A percentile compares a stretch with the other conserved stretches of the same genome.
Conservation (phyloP, 2,797 vertebrate genomes). For the Staurois parvus region DNA sequence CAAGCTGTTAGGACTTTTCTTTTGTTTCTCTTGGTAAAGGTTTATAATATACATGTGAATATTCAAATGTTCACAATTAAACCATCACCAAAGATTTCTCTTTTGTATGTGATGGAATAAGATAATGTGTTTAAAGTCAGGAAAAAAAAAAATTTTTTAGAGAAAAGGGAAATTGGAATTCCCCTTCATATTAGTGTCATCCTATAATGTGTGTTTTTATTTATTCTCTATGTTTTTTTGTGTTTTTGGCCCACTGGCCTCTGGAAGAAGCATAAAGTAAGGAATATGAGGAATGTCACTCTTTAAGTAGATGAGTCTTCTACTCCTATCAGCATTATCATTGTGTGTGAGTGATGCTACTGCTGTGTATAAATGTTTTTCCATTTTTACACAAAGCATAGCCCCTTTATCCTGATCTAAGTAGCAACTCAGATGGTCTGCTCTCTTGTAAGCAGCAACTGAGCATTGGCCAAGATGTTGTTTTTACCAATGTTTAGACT, state of each 20-base stretch:
- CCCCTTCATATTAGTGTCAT: no score
- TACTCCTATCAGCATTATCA: no score
- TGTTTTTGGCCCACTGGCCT: not conserved
- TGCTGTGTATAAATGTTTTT: not conserved
- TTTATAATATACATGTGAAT: not conserved
- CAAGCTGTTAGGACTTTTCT: no score
- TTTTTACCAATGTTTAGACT: not conserved
- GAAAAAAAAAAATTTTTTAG: no score
- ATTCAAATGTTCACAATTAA: not conserved
- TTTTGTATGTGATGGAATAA: no score
- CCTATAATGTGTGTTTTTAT: no score
- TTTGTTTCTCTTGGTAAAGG: not conserved
- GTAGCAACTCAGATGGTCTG: not conserved
- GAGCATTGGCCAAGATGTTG: not conserved
- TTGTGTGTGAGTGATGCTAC: no score
- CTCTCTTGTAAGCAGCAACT: not conserved
- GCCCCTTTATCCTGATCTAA: no score
- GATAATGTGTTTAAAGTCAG: no score
- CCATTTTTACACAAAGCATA: not conserved
- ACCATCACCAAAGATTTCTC: no score
- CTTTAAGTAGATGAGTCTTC: not conserved
- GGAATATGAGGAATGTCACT: not conserved
- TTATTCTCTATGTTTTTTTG: not conserved
- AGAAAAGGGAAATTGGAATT: no score
- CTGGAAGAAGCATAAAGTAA: not conserved